Conservation (phyloP, 2,113 vertebrate species). For the Arvicanthis niloticus region DNA sequence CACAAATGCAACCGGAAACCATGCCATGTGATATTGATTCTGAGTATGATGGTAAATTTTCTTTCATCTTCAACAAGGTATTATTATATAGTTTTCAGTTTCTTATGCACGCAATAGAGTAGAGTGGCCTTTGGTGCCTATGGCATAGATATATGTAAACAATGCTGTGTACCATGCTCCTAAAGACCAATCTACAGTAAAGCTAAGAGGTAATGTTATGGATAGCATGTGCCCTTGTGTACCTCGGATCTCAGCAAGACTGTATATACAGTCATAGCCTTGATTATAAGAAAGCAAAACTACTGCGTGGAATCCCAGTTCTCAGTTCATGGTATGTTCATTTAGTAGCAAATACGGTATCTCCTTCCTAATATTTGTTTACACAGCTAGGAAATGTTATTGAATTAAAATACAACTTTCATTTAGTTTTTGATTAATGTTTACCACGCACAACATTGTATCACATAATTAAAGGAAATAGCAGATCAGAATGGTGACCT, state of each 20-base stretch:
- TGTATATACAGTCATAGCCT: background rate
- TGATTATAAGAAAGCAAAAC: background rate
- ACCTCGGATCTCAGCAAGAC: background rate
- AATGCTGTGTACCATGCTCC: background rate
- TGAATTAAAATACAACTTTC: conserved; percentile 6
- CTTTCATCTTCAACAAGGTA: conserved; percentile 37
- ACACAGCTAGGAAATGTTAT: conserved; percentile 6
- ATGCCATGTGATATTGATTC: background rate
- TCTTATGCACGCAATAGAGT: conserved; percentile 14
- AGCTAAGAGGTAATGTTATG: background rate
- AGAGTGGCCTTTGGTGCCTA: background rate
- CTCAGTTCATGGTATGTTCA: background rate
- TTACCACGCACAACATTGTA: conserved; percentile 9
- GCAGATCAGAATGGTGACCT: conserved; percentile 40
- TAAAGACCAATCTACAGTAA: conserved; percentile 22
- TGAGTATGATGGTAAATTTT: background rate
- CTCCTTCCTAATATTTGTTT: conserved; percentile 2
- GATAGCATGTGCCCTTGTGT: background rate
- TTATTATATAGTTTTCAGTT: conserved; percentile 36
- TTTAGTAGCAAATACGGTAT: conserved; percentile 5
- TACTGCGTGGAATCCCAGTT: conserved; percentile 24
- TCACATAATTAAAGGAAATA: conserved; percentile 13
- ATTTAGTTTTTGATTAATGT: conserved; percentile 52
- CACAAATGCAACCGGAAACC: background rate
- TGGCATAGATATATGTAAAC: conserved; percentile 21